Evolutionary conservation across 2,797 vertebrate genomes (phyloP).

Genomic region (Myotis vivesi): DNA sequence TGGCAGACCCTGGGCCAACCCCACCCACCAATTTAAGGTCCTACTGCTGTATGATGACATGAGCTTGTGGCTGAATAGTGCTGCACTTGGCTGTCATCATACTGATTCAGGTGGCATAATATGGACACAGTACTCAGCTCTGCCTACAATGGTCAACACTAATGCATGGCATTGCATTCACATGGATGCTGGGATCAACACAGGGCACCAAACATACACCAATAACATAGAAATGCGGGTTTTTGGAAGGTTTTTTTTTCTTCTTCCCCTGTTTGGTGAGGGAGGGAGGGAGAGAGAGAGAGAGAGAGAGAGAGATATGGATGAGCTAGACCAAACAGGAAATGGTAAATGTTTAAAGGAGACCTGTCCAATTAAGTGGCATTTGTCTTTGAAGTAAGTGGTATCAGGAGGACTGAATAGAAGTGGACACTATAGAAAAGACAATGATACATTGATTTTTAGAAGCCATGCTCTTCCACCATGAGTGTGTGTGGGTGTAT

Average conservation of each 20-base stretch:
- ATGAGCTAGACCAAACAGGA: constrained; percentile 19
- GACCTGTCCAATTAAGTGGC: constrained; percentile 19
- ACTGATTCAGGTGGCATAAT: fast-evolving
- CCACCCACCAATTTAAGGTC: no score
- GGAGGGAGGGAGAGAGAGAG: no score
- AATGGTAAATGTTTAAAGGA: constrained; percentile 52
- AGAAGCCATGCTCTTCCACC: background rate
- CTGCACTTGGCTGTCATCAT: fast-evolving
- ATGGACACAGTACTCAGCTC: no score
- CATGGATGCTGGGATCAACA: fast-evolving
- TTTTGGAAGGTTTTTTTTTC: background rate
- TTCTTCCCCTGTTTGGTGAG: background rate
- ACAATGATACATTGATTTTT: constrained; percentile 1
- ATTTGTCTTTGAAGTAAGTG: constrained; percentile 51
- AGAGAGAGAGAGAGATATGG: no score
- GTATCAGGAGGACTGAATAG: background rate
- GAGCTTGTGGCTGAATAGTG: background rate
- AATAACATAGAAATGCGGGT: background rate
- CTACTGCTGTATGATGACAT: fast-evolving
- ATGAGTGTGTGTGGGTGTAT: no score
- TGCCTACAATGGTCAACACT: no score
- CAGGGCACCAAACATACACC: background rate
- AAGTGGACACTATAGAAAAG: background rate
- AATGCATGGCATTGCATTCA: fast-evolving
- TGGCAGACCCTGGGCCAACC: background rate